A percentile compares a stretch with the other conserved stretches of the same genome.
Conservation (phyloP, 37 sponge, comb jelly and placozoan genomes). For the Beroe ovata region DNA sequence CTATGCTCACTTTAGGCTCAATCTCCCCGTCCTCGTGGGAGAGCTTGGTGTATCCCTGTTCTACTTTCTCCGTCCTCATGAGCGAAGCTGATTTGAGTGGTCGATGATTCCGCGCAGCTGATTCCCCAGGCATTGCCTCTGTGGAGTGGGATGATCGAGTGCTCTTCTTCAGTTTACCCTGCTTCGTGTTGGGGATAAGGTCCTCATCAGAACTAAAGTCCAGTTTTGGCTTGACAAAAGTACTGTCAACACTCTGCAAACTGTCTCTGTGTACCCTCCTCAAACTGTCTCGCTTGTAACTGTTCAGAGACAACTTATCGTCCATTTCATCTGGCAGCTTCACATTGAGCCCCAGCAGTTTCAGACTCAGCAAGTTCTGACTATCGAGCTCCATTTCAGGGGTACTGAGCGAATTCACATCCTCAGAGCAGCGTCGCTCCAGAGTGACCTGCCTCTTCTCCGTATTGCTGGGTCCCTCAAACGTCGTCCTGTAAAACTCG, state of each 20-base stretch:
- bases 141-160: neutral
- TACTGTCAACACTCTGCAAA: neutral
- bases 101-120: neutral
- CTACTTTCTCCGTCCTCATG: neutral
- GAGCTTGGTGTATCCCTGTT: neutral
- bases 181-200: neutral
- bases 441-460: neutral
- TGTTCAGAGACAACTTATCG: neutral
- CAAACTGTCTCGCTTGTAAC: neutral
- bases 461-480: neutral
- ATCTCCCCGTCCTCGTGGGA: neutral
- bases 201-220: neutral
- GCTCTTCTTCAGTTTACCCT: constrained; percentile 17
- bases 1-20: constrained; percentile 26
- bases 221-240: neutral
- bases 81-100: neutral
- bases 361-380: constrained; percentile 10
- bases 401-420: neutral
- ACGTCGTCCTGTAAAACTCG: neutral
- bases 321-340: constrained; percentile 2
- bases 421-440: neutral
- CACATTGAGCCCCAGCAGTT: constrained; percentile 41
- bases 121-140: neutral
- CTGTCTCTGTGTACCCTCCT: neutral
- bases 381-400: constrained; percentile 19